phyloP scores from a whole-genome alignment of 2,888 invertebrate genomes.

The Diadegma fenestrale region DNA sequence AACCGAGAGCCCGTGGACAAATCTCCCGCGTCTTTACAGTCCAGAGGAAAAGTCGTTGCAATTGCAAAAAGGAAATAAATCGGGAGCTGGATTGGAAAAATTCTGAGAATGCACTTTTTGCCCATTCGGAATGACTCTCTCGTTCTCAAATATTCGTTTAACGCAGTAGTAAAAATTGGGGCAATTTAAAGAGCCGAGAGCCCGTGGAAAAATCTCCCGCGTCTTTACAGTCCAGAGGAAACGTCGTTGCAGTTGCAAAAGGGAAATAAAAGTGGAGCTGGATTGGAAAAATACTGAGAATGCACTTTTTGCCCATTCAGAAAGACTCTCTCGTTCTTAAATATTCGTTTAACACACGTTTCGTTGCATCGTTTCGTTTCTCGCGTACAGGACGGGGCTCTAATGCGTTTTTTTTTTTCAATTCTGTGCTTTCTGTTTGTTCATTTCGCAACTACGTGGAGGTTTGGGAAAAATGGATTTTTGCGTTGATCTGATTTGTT shows the following conservation, averaged over 20 bases:
- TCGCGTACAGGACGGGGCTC: slow-evolving; percentile 11
- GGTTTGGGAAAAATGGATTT: background rate
- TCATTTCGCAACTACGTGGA: background rate
- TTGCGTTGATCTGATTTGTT: slow-evolving; percentile 38
- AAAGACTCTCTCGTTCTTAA: slow-evolving; percentile 37
- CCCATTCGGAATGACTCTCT: slow-evolving; percentile 24
- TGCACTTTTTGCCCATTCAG: slow-evolving; percentile 2
- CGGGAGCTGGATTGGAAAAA: background rate
- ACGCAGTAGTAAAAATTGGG: too few relatives aligned
- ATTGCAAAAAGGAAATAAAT: slow-evolving; percentile 1
- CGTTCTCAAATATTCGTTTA: slow-evolving; percentile 39
- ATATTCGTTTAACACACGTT: slow-evolving; percentile 48
- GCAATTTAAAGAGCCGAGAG: slow-evolving; percentile 40
- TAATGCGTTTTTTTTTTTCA: background rate
- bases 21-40: slow-evolving; percentile 44
- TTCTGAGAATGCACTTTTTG: background rate
- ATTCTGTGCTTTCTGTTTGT: slow-evolving; percentile 1
- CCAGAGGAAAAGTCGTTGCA: slow-evolving; percentile 28
- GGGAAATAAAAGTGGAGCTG: background rate
- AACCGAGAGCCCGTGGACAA: slow-evolving; percentile 44
- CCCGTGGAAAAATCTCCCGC: slow-evolving; percentile 31
- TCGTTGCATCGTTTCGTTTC: slow-evolving; percentile 62
- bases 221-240: slow-evolving; percentile 48
- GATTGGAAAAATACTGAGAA: background rate
- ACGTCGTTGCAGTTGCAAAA: slow-evolving; percentile 15